Evolutionary conservation across 2,113 vertebrate genomes (phyloP).

Genomic region (Talpa occidentalis): DNA sequence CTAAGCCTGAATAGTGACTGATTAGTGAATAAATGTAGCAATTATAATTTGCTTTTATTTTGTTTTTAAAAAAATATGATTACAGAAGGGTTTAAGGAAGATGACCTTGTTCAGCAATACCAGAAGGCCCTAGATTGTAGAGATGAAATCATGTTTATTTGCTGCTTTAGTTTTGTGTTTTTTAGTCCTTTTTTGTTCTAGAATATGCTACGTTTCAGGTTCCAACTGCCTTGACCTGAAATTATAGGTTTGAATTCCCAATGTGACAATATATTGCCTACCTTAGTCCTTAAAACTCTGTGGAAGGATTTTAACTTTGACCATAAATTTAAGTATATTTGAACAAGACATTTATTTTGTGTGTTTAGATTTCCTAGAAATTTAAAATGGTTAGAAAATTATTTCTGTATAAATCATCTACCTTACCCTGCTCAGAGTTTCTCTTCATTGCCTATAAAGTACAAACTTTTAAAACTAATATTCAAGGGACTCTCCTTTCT

Average conservation of each 20-base stretch:
- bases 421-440: background rate
- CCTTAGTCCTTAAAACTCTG: conserved; percentile 16
- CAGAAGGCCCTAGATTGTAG: background rate
- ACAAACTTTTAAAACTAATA: background rate
- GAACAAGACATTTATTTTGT: conserved; percentile 41
- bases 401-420: background rate
- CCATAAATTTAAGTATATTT: background rate
- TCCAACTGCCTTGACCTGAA: conserved; percentile 2
- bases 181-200: background rate
- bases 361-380: conserved; percentile 31
- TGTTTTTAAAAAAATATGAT: conserved; percentile 20
- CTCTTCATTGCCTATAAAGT: background rate
- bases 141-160: conserved; percentile 18
- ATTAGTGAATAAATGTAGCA: background rate
- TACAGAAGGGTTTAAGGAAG: conserved; percentile 30
- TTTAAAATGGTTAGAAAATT: conserved; percentile 30
- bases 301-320: conserved; percentile 31
- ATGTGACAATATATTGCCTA: background rate
- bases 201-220: conserved; percentile 22
- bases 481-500: background rate
- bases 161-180: conserved; percentile 38
- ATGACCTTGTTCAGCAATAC: conserved; percentile 3
- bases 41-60: background rate
- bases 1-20: background rate
- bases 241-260: conserved; percentile 46